phyloP scores from a whole-genome alignment of 2,888 invertebrate species.

The Embidobia sp. region DNA sequence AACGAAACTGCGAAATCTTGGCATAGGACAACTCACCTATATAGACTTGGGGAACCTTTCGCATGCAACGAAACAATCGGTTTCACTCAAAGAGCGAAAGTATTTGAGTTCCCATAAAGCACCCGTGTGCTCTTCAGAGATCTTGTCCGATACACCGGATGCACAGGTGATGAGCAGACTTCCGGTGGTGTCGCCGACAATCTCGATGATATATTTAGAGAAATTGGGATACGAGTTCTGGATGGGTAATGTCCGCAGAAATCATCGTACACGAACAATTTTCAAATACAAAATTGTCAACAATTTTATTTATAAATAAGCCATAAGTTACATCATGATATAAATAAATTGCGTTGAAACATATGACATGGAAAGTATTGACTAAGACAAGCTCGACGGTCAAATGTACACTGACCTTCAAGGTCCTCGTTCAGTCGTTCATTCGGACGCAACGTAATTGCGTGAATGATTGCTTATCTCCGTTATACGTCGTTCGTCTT shows the following conservation, averaged over 20 bases:
- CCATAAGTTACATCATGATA: conserved; percentile 77
- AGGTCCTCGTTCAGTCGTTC: conserved; percentile 50
- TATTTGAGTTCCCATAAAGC: conserved; percentile 64
- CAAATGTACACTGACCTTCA: conserved; percentile 53
- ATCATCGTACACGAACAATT: conserved; percentile 14
- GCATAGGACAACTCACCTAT: conserved; percentile 70
- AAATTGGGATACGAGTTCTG: conserved; percentile 49
- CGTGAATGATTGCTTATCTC: conserved; percentile 62
- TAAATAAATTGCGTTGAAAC: conserved; percentile 75
- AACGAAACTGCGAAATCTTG: conserved; percentile 74
- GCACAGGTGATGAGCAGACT: conserved; percentile 72
- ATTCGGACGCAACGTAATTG: conserved; percentile 35
- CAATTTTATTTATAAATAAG: conserved; percentile 77
- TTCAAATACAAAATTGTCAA: conserved; percentile 65
- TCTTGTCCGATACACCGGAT: conserved; percentile 77
- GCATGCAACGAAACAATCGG: conserved; percentile 79
- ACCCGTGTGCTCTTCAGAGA: conserved; percentile 41
- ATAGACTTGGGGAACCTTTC: conserved; percentile 76
- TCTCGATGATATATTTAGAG: conserved; percentile 28
- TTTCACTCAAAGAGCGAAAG: conserved; percentile 80
- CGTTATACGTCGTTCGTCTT: conserved; percentile 27
- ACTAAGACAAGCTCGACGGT: conserved; percentile 71
- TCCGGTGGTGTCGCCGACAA: conserved; percentile 61
- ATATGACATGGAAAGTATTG: conserved; percentile 71
- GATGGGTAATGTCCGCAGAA: conserved; percentile 55